A percentile compares a stretch with the other conserved stretches of the same genome.
Conservation (phyloP, 2,113 vertebrate genomes). For the Rhinogobius similis region DNA sequence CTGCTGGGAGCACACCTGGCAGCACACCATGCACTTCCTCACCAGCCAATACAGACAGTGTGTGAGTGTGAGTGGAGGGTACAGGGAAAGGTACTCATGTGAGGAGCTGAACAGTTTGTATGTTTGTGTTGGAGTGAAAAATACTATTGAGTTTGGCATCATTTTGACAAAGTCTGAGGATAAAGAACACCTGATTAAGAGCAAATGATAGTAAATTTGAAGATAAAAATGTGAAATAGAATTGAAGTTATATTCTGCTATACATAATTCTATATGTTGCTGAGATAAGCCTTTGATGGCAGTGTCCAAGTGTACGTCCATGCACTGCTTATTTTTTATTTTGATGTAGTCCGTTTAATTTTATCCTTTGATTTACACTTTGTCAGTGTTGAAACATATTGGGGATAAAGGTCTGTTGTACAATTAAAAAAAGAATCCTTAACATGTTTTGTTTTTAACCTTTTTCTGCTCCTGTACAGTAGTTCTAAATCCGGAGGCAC, state of each 20-base stretch:
- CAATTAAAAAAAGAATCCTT: too few relatives aligned
- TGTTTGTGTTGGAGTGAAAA: not conserved
- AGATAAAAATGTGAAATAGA: too few relatives aligned
- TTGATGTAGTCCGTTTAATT: too few relatives aligned
- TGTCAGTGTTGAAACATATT: not conserved
- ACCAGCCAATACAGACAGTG: constrained; percentile 21
- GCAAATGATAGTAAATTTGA: not conserved
- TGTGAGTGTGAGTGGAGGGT: constrained; percentile 3
- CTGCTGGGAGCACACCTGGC: constrained; percentile 70
- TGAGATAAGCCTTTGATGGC: too few relatives aligned
- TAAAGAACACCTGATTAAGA: not conserved
- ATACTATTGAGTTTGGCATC: not conserved
- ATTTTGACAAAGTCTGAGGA: not conserved
- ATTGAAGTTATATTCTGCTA: too few relatives aligned
- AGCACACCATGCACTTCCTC: constrained; percentile 52
- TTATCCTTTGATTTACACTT: not conserved
- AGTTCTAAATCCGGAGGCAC: constrained; percentile 65
- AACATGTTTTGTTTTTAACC: not conserved
- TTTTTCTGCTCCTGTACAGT: not conserved
- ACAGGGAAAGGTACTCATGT: constrained; percentile 18
- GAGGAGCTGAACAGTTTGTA: constrained; percentile 23
- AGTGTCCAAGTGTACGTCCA: too few relatives aligned
- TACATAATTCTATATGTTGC: too few relatives aligned
- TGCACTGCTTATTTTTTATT: too few relatives aligned
- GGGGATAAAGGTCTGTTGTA: too few relatives aligned